Evolutionary conservation across 1,140 invertebrate genomes (phyloP), one percentile per base, ranked within the genome.

Genomic region (Megalonaias nervosa): DNA sequence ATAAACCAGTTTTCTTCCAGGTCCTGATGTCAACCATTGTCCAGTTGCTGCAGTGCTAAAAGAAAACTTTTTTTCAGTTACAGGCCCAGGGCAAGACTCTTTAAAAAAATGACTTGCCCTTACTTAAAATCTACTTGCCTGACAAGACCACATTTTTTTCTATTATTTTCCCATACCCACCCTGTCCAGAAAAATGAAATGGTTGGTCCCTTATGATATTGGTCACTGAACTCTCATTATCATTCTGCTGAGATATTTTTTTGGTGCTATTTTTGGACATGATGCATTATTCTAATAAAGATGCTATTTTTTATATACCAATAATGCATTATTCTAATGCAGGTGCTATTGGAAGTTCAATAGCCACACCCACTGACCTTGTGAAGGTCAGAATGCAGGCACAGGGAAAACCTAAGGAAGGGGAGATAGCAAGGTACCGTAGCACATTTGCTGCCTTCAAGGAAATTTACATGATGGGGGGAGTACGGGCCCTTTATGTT

Each of bases 301-400:
- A 4, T 31, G n/a, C 26, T 4, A 31, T 61, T 61, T 21, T 61
- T 61, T 3, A 60, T 60, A 15, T 15, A 61, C 16, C 21, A 2
- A 61, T n/a, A 19, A 19, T 70, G 16, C 26, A 58, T 19, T 56
- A 5, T 19, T 57, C 15, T 19, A 21, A 72, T 75, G 14, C 67
- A 86, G 85, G 85, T 72, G 80, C 83, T 11, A 77, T 87, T 15
- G 86, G 86, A 3, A 86, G 84, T 78, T 79, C 81, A 26, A 84
- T 87, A 58, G 86, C 86, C 21, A 85, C 82, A 13, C 86, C 86
- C 0, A 86, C 86, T 59, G 86, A 87, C 77, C 71, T 87, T 19
- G 80, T 87, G 1, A 86, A 86, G 75, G 82, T 87, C 9, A 58
- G 86, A 21, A 80, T 86, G 79, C 86, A 87, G 57, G 85, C 85